Evolutionary conservation across 1,140 invertebrate species (phyloP), one percentile per base, ranked within the genome.

Genomic region (Archegozetes longisetosus): DNA sequence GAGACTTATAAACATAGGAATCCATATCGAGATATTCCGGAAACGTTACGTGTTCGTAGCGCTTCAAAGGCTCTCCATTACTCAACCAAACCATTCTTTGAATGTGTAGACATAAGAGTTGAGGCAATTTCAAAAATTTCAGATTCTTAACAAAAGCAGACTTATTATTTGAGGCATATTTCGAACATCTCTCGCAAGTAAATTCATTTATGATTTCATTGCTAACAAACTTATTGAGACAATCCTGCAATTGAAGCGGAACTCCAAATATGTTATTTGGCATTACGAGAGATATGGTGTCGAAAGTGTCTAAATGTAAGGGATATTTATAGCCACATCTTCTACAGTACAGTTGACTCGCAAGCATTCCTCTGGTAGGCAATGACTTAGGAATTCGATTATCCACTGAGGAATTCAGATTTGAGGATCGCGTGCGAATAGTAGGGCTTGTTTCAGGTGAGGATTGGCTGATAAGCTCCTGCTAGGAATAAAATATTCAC

Each of bases 281-380:
- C 48, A 88, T 69, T 53, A 78, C 78, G 23, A 94, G 71, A 0
- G 87, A 88, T 22, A 94, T 75, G 67, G 84, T 88, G 70, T 92
- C 87, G 68, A 91, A 88, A 68, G 86, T 86, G 69, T 93, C 88
- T 69, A 89, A 90, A 20, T 82, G 81, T 13, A 92, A 81, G 0
- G 85, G 80, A 65, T 84, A 84, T 80, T 86, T 87, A 70, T 79
- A 80, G 20, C 80, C 79, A 73, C 88, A 91, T 27, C 79, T 78
- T 25, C 81, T 83, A 70, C 88, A 92, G 61, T 83, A 78, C 40
- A 89, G 77, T 69, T 89, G 84, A 66, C 84, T 86, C 61, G 86
- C 86, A 57, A 89, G 75, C n/a, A 86, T 80, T 12, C 87, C 88
- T 64, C 79, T 78, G 67, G 86, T 85, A 4, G 84, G 84, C 73